Evolutionary conservation across 2,888 invertebrate genomes (phyloP).

Genomic region (Drosophila setosimentum): DNA sequence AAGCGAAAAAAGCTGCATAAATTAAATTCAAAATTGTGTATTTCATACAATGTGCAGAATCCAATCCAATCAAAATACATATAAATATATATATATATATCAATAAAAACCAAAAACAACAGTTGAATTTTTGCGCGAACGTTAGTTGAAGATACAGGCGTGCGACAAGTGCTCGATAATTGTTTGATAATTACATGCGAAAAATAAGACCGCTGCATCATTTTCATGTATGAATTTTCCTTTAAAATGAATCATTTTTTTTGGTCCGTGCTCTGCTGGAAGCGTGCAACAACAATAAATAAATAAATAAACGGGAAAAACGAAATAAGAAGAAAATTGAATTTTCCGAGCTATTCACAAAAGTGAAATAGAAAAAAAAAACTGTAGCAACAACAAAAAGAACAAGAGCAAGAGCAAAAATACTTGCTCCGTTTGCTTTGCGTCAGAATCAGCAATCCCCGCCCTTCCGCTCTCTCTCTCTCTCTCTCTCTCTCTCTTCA

Average conservation of each 20-base stretch:
- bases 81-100: background rate
- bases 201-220: slow-evolving; percentile 9
- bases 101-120: slow-evolving; percentile 5
- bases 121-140: slow-evolving; percentile 41
- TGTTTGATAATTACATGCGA: slow-evolving; percentile 32
- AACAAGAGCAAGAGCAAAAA: slow-evolving; percentile 36
- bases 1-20: slow-evolving; percentile 11
- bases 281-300: slow-evolving; percentile 53
- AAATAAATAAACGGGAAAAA: slow-evolving; percentile 2
- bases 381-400: slow-evolving; percentile 25
- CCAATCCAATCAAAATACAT: slow-evolving; percentile 12
- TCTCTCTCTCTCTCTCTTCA: slow-evolving; percentile 8
- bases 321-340: slow-evolving; percentile 21
- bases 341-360: slow-evolving; percentile 40
- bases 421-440: slow-evolving; percentile 58
- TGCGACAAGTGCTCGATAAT: slow-evolving; percentile 61
- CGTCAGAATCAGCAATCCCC: slow-evolving; percentile 62
- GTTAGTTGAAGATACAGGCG: slow-evolving; percentile 3
- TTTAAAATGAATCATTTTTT: slow-evolving; percentile 51
- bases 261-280: slow-evolving; percentile 44
- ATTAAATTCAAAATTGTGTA: slow-evolving; percentile 10
- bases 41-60: slow-evolving; percentile 9
- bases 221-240: slow-evolving; percentile 4
- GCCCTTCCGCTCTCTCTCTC: slow-evolving; percentile 12
- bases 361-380: slow-evolving; percentile 27